A percentile compares a stretch with the other conserved stretches of the same genome.
Evolutionary conservation across 2,113 vertebrate species (phyloP).

Genomic region (Conger conger): DNA sequence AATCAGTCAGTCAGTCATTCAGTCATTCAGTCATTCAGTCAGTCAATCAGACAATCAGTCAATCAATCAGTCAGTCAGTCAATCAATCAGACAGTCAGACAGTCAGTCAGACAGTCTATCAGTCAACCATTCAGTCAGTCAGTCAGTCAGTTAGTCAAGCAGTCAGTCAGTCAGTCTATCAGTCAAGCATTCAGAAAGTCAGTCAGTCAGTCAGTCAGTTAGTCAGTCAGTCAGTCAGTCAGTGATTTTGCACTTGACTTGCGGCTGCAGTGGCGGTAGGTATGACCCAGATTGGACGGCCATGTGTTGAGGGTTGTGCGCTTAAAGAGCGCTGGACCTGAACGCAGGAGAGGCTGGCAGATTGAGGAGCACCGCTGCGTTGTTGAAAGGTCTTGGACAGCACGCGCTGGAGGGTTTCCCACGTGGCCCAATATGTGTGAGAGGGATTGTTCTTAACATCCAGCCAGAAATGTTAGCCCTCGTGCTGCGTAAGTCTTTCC

Average conservation of each 20-base stretch:
- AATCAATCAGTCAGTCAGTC: no score
- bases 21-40: no score
- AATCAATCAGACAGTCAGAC: no score
- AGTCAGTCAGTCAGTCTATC: no score
- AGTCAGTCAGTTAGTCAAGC: no score
- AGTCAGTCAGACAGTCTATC: not conserved
- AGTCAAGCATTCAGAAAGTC: no score
- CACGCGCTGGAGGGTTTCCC: not conserved
- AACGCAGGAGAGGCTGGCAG: not conserved
- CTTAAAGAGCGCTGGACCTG: not conserved
- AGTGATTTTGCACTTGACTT: not conserved
- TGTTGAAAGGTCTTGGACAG: not conserved
- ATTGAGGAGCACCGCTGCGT: not conserved
- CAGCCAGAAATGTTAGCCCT: constrained; percentile 12
- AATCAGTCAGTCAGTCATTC: no score
- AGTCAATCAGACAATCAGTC: not conserved
- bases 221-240: not conserved
- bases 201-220: not conserved
- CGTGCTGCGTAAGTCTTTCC: not conserved
- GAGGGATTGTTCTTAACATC: not conserved
- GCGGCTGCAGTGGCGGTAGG: not conserved
- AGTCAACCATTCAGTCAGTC: not conserved
- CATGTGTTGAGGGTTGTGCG: not conserved
- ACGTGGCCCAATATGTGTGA: not conserved
- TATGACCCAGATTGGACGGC: not conserved